Base-by-base conservation (phyloP, 1,140 invertebrate genomes). In the Pomphorhynchus laevis region DNA sequence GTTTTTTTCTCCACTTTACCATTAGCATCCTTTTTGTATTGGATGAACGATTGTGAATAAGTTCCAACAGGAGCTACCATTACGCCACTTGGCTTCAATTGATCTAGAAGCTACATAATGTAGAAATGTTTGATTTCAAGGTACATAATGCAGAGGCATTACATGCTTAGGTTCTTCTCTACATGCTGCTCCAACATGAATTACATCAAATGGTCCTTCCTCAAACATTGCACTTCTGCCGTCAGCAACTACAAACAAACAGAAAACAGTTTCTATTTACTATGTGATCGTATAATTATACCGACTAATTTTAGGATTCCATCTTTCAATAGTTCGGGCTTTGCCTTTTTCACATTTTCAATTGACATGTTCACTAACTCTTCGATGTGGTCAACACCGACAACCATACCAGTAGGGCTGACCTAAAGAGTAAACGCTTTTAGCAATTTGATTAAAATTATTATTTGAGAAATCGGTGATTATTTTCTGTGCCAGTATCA, bases 321-420 rank as follows among this genome's bases (percentile, higher is more conserved):
- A 9, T 22, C 20, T 52, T 36, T 4, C 27, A 12, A 14, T 12
- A 18, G 9, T 39, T 67, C 57, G 16, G 66, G 60, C 48, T 72
- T 50, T 74, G 71, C 46, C 1, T 64, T 65, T 39, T 68, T 62
- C 20, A 89, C 68, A 56, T 86, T 86, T 47, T 61, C 56, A 22
- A 61, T 62, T 6, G 76, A 71, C 44, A 67, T 53, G 42, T 67
- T 57, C 5, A 80, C 69, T 43, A 91, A 60, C 52, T 79, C 68
- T 21, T 69, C 62, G 48, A 89, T 79, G 56, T 89, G 80, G 53
- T 91, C 82, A 46, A 91, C 74, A 12, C 80, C 82, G 45, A 89
- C 62, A 11, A 65, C 70, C 49, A 62, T 52, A 21, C 80, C 79
- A 44, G 59, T 65, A 33, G 66, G 57, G 22, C 72, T 71, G 38